Percentiles rank a stretch among this genome's conserved stretches.
These are phyloP conservation scores for Crocallis elinguaria DNA, from an alignment of 2,888 invertebrate species.

Conservation along the genomic window DNA sequence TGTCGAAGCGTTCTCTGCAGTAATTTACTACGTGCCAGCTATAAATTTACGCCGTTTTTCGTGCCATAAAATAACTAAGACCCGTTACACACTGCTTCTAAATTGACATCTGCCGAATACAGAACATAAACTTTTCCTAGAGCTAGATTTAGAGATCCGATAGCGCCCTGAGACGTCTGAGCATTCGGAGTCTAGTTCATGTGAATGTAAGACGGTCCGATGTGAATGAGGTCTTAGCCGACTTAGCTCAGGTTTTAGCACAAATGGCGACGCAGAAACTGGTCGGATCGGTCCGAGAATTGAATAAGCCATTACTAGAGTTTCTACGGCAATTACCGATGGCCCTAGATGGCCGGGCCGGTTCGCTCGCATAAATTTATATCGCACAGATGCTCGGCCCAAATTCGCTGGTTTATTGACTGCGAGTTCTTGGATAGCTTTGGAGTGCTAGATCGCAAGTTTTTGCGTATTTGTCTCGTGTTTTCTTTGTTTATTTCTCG, in stretches of 20 bases:
- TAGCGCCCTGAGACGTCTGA: slow-evolving; percentile 1
- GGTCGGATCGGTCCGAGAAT: slow-evolving; percentile 53
- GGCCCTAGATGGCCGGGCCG: slow-evolving; percentile 62
- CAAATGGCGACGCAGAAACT: slow-evolving; percentile 45
- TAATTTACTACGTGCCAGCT: slow-evolving; percentile 31
- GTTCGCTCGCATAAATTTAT: slow-evolving; percentile 60
- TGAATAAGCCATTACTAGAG: slow-evolving; percentile 77
- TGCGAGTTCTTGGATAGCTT: slow-evolving; percentile 1
- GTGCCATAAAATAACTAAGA: slow-evolving; percentile 17
- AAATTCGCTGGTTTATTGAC: slow-evolving; percentile 41
- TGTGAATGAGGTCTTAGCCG: slow-evolving; percentile 40
- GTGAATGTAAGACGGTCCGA: slow-evolving; percentile 11
- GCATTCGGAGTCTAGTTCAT: slow-evolving; percentile 1
- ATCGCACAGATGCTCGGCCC: slow-evolving; percentile 55
- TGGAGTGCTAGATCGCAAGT: not conserved
- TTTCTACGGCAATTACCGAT: slow-evolving; percentile 73
- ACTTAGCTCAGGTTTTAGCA: slow-evolving; percentile 15
- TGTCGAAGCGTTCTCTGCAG: slow-evolving; percentile 22
- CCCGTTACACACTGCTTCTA: slow-evolving; percentile 7
- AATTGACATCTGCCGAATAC: slow-evolving; percentile 24
- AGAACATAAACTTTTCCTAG: slow-evolving; percentile 14
- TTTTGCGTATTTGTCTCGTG: not conserved
- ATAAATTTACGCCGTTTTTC: slow-evolving; percentile 30
- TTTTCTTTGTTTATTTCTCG: not conserved
- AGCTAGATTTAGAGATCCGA: slow-evolving; percentile 29